Evolutionary conservation across 2,113 vertebrate genomes (phyloP).

Genomic region (Riparia riparia): DNA sequence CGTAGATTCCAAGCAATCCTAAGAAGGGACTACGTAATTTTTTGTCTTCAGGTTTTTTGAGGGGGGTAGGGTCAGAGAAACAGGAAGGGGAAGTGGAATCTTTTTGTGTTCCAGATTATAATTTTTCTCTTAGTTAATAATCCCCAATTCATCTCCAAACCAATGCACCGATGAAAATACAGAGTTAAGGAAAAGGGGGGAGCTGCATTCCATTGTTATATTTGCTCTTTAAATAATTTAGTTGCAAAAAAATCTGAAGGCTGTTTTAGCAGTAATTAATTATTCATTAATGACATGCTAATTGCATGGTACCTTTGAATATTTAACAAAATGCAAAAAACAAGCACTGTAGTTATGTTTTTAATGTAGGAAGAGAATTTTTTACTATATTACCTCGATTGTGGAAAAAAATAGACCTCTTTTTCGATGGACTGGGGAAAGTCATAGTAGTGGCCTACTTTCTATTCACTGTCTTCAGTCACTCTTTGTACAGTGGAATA

Average conservation of each 20-base stretch:
- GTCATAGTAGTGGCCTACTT: constrained; percentile 82
- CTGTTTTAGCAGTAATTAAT: constrained; percentile 97
- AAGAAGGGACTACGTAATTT: constrained; percentile 16
- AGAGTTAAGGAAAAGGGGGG: not conserved
- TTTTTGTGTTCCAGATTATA: not conserved
- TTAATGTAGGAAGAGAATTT: constrained; percentile 77
- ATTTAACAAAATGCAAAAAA: constrained; percentile 97
- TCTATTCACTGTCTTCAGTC: constrained; percentile 79
- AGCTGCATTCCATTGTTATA: constrained; percentile 78
- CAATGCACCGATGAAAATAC: constrained; percentile 54
- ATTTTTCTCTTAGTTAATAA: not conserved
- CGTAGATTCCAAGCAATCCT: constrained; percentile 14
- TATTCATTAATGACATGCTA: constrained; percentile 99
- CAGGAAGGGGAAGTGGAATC: not conserved
- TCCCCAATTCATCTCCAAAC: constrained; percentile 29
- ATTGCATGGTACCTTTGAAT: constrained; percentile 95
- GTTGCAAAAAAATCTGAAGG: constrained; percentile 92
- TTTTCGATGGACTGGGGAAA: constrained; percentile 70
- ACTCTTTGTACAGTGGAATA: constrained; percentile 79
- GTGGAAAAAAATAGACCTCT: constrained; percentile 60
- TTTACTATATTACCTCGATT: constrained; percentile 60
- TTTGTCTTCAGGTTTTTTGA: not conserved
- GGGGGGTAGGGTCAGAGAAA: not conserved
- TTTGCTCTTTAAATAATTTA: constrained; percentile 98
- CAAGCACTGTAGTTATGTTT: constrained; percentile 86